phyloP scores from a whole-genome alignment of 2,797 vertebrate genomes.

The Furcifer pardalis region DNA sequence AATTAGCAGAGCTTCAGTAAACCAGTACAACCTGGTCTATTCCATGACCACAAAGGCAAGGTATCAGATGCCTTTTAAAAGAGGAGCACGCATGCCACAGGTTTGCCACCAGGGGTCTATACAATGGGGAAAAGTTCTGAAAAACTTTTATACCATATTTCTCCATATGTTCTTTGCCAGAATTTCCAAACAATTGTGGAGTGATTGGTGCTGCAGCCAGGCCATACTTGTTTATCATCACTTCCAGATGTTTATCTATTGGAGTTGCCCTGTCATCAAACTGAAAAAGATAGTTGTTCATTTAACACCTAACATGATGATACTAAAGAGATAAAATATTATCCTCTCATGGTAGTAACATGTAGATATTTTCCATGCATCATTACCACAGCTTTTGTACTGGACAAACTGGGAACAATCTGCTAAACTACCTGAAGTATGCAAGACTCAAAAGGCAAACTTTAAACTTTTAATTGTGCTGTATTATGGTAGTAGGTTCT shows the following conservation, averaged over 20 bases:
- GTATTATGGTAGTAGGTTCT: not conserved
- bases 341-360: not conserved
- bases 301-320: not conserved
- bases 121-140: too few species aligned
- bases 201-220: constrained; percentile 78
- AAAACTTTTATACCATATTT: constrained; percentile 85
- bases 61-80: not conserved
- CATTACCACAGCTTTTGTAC: not conserved
- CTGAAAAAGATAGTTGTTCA: constrained; percentile 68
- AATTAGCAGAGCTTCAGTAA: not conserved
- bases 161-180: constrained; percentile 94
- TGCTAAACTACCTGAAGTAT: too few species aligned
- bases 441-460: not conserved
- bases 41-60: not conserved
- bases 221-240: constrained; percentile 85
- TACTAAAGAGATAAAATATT: not conserved
- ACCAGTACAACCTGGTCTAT: not conserved
- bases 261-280: constrained; percentile 82
- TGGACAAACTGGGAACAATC: not conserved
- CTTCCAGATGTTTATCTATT: constrained; percentile 89
- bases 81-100: too few species aligned
- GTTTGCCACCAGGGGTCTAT: too few species aligned
- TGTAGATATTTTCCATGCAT: not conserved
- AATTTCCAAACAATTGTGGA: constrained; percentile 89
- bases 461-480: not conserved